Evolutionary conservation across 2,797 vertebrate species (phyloP).

Genomic region (Gymnopithys bicolor): DNA sequence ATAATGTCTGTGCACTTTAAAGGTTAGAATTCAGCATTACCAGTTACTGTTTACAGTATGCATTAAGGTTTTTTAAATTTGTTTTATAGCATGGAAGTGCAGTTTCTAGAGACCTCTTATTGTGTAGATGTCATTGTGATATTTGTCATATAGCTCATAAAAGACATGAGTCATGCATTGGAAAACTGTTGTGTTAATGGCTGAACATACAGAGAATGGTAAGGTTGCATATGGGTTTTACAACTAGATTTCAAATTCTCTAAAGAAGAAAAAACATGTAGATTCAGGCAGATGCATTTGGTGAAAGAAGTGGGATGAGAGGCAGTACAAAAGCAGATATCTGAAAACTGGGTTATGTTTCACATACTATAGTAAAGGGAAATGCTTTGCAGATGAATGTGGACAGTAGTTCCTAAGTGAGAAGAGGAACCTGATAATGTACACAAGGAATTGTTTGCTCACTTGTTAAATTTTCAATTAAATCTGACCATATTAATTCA

Average conservation of each 20-base stretch:
- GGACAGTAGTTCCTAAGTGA: neutral
- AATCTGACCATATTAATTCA: neutral
- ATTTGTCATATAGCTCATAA: neutral
- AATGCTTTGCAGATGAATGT: neutral
- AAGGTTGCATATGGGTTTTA: neutral
- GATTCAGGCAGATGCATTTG: neutral
- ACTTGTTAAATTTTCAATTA: slow-evolving; percentile 22
- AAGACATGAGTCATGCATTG: neutral
- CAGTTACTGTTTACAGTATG: neutral
- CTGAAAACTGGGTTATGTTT: neutral
- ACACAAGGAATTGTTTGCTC: slow-evolving; percentile 13
- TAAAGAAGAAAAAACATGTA: neutral
- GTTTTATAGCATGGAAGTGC: neutral
- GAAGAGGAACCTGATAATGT: neutral
- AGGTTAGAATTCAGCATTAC: neutral
- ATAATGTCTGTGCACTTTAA: neutral
- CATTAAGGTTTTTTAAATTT: neutral
- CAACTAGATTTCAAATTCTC: neutral
- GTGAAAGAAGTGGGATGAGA: neutral
- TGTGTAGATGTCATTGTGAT: neutral
- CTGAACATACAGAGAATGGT: neutral
- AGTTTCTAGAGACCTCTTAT: neutral
- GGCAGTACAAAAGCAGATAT: fast-evolving
- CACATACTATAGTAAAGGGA: neutral
- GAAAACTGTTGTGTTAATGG: neutral